Conservation (phyloP, 2,888 invertebrate genomes). For the Sclerodermus sp. region DNA sequence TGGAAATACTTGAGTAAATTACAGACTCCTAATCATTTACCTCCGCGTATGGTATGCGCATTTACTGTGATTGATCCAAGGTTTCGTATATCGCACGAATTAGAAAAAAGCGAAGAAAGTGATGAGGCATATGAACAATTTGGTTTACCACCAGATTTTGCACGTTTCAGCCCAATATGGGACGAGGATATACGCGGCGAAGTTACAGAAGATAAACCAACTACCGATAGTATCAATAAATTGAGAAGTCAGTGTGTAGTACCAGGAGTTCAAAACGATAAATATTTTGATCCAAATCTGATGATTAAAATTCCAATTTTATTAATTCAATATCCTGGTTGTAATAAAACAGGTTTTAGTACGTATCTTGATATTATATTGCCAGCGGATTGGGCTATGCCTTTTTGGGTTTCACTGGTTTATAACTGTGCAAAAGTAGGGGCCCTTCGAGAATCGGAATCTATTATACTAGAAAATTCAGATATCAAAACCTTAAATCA, state of each 20-base stretch:
- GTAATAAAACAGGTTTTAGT: constrained; percentile 42
- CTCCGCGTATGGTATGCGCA: constrained; percentile 70
- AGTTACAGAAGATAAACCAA: constrained; percentile 65
- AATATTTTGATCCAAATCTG: constrained; percentile 39
- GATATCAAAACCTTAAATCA: constrained; percentile 56
- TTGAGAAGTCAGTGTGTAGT: constrained; percentile 67
- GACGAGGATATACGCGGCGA: constrained; percentile 63
- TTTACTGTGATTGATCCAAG: constrained; percentile 84
- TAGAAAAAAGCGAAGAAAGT: constrained; percentile 60
- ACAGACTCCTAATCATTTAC: constrained; percentile 66
- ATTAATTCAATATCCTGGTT: constrained; percentile 77
- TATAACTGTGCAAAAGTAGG: constrained; percentile 80
- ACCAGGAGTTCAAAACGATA: constrained; percentile 68
- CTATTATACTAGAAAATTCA: constrained; percentile 72
- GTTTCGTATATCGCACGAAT: constrained; percentile 67
- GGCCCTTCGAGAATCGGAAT: constrained; percentile 76
- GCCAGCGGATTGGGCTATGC: constrained; percentile 82
- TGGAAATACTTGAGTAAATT: constrained; percentile 63
- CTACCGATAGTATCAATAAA: constrained; percentile 69
- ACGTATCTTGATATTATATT: constrained; percentile 88
- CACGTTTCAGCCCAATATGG: constrained; percentile 67
- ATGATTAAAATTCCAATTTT: constrained; percentile 69
- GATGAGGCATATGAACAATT: constrained; percentile 3
- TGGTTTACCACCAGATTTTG: constrained; percentile 32
- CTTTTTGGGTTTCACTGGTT: constrained; percentile 82